Percentiles rank a stretch among this genome's conserved stretches.
Conservation (phyloP, 2,113 vertebrate genomes). For the Stigmatopora nigra region DNA sequence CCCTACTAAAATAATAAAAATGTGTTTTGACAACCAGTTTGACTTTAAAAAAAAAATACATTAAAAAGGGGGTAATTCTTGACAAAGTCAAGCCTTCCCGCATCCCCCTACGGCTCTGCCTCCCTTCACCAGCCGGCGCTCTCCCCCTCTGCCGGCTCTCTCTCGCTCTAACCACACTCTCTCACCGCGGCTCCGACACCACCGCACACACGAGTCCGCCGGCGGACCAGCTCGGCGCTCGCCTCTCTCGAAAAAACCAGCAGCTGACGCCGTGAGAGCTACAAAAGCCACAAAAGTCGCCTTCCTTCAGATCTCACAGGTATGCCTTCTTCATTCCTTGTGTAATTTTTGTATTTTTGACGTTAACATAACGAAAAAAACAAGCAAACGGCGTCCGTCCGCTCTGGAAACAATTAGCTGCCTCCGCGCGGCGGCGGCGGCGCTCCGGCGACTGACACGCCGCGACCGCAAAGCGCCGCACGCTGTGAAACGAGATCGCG, state of each 20-base stretch:
- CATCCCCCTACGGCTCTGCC: background rate
- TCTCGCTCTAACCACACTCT: constrained; percentile 76
- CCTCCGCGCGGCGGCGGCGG: too few species aligned
- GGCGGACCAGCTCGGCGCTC: constrained; percentile 53
- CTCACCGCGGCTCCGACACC: constrained; percentile 26
- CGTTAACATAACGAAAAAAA: constrained; percentile 43
- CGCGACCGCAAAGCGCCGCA: constrained; percentile 33
- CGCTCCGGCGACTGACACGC: constrained; percentile 38
- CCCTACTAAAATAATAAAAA: too few species aligned
- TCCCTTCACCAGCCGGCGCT: constrained; percentile 70
- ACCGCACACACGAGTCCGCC: constrained; percentile 66
- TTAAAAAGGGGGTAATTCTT: too few species aligned
- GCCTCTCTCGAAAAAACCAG: constrained; percentile 22
- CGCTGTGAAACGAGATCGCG: constrained; percentile 23
- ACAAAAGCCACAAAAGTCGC: constrained; percentile 34
- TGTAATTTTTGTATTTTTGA: constrained; percentile 1
- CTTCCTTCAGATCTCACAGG: constrained; percentile 46
- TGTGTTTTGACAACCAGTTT: too few species aligned
- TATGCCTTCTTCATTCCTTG: constrained; percentile 56
- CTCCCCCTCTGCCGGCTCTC: constrained; percentile 79
- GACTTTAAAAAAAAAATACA: too few species aligned
- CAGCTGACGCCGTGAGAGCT: constrained; percentile 19
- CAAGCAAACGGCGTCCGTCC: constrained; percentile 44
- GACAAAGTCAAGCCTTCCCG: too few species aligned
- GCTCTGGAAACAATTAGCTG: constrained; percentile 62